Evolutionary conservation across 2,888 invertebrate genomes (phyloP).

Genomic region (Willowsia nigromaculata): DNA sequence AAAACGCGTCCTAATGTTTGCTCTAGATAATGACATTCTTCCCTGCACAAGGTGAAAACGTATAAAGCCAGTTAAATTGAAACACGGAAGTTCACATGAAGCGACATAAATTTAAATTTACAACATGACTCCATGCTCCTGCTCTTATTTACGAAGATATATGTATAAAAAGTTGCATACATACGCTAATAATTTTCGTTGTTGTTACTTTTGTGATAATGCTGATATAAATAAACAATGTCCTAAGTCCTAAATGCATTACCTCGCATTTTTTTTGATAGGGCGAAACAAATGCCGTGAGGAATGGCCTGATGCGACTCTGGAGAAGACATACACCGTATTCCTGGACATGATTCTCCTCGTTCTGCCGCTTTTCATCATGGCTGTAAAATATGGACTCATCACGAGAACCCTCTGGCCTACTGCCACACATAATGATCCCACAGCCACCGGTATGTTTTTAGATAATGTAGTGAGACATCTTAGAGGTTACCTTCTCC

Average conservation of each 20-base stretch:
- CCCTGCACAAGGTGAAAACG: neutral
- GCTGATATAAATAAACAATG: neutral
- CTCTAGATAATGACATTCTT: neutral
- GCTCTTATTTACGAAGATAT: neutral
- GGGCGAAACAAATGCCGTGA: slow-evolving; percentile 85
- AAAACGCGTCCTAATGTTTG: neutral
- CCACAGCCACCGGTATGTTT: slow-evolving; percentile 71
- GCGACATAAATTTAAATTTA: slow-evolving; percentile 24
- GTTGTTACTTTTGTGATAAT: neutral
- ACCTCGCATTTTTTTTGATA: slow-evolving; percentile 77
- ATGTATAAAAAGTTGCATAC: neutral
- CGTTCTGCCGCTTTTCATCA: slow-evolving; percentile 85
- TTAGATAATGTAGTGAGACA: slow-evolving; percentile 24
- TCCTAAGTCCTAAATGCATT: neutral
- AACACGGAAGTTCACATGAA: slow-evolving; percentile 24
- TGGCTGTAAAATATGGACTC: slow-evolving; percentile 85
- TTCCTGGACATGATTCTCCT: slow-evolving; percentile 85
- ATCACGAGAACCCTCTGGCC: slow-evolving; percentile 83
- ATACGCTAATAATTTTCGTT: neutral
- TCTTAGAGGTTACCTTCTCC: neutral
- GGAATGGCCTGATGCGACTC: slow-evolving; percentile 83
- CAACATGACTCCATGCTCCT: neutral
- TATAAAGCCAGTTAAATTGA: neutral
- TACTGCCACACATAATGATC: slow-evolving; percentile 78
- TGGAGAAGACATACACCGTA: slow-evolving; percentile 84